These are phyloP conservation scores for Atethmia centrago DNA, from an alignment of 2,888 invertebrate genomes.

Conservation along the genomic window DNA sequence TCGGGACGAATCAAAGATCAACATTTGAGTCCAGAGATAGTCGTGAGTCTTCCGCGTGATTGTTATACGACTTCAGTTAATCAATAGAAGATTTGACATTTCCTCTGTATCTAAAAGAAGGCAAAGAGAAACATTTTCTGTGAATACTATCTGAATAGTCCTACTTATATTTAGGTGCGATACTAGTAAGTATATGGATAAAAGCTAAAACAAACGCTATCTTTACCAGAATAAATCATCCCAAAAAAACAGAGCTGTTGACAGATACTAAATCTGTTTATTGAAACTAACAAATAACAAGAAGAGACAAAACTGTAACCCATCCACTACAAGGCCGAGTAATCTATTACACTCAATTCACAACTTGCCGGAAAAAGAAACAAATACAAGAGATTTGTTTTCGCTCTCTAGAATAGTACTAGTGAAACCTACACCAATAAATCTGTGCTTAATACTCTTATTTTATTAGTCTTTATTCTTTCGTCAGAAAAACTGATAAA, in stretches of 20 bases:
- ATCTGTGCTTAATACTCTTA: constrained; percentile 25
- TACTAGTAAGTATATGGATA: neutral
- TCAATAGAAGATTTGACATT: constrained; percentile 3
- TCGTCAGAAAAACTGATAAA: neutral
- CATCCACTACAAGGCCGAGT: constrained; percentile 23
- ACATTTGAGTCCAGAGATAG: constrained; percentile 6
- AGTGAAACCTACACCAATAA: constrained; percentile 16
- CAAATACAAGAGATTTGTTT: constrained; percentile 47
- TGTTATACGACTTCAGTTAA: constrained; percentile 19
- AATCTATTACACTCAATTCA: constrained; percentile 34
- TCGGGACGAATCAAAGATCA: constrained; percentile 52
- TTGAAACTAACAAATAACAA: constrained; percentile 30
- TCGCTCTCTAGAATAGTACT: constrained; percentile 9
- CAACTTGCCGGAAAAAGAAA: constrained; percentile 42
- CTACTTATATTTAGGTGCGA: neutral
- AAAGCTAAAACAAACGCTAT: constrained; percentile 16
- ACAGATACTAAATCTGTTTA: constrained; percentile 28
- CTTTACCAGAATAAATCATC: constrained; percentile 23
- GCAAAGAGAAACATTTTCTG: neutral
- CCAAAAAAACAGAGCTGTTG: constrained; percentile 31
- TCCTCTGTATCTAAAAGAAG: neutral
- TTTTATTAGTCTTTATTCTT: neutral
- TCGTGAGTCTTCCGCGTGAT: constrained; percentile 14
- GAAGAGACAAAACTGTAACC: constrained; percentile 24
- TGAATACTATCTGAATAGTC: neutral